phyloP scores from a whole-genome alignment of 1,140 invertebrate genomes.

The Drosophila teissieri region DNA sequence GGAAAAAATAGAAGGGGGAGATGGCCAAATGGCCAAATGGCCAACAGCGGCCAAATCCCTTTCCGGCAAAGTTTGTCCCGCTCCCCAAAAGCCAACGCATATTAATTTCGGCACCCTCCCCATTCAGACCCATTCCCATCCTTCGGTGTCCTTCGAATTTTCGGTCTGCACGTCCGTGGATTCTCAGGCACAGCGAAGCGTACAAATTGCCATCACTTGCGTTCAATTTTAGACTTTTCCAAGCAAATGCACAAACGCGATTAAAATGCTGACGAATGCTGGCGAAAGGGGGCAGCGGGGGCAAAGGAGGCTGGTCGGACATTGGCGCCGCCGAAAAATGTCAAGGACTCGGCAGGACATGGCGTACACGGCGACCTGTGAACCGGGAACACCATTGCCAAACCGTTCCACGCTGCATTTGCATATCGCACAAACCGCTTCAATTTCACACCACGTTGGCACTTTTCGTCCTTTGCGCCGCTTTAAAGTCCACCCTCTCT shows the following conservation, averaged over 20 bases:
- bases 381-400: conserved; percentile 48
- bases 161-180: conserved; percentile 20
- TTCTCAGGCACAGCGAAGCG: conserved; percentile 62
- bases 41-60: conserved; percentile 67
- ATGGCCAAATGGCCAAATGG: conserved; percentile 21
- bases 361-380: conserved; percentile 23
- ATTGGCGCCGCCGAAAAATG: conserved; percentile 57
- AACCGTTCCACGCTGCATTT: conserved; percentile 52
- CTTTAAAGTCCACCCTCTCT: not conserved
- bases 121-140: conserved; percentile 1
- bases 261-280: conserved; percentile 80
- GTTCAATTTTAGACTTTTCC: conserved; percentile 83
- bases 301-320: not conserved
- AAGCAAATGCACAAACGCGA: conserved; percentile 83
- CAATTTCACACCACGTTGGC: conserved; percentile 66
- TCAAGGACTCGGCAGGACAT: conserved; percentile 63
- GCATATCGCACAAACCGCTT: conserved; percentile 64
- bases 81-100: conserved; percentile 62
- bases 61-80: conserved; percentile 51
- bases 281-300: no score
- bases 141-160: not conserved
- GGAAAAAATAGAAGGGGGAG: conserved; percentile 11
- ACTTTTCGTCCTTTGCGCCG: conserved; percentile 32
- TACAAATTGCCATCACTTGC: conserved; percentile 82
- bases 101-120: conserved; percentile 73